These are phyloP conservation scores for Pocota personata DNA, from an alignment of 2,888 invertebrate species.

Conservation along the genomic window DNA sequence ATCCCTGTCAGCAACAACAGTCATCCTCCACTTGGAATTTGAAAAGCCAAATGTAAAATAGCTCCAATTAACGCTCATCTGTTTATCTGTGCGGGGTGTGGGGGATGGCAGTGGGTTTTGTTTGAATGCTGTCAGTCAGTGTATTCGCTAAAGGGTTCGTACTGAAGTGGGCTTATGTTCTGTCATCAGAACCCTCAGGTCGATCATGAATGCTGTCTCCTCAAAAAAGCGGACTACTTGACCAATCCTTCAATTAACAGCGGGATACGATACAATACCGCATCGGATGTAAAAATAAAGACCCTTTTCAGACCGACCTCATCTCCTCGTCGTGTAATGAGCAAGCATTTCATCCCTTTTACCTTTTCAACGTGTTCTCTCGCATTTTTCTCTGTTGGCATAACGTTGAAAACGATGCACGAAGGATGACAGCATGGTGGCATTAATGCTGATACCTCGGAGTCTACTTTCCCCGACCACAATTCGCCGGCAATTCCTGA, in stretches of 20 bases:
- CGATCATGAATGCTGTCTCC: conserved; percentile 17
- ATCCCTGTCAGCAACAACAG: conserved; percentile 15
- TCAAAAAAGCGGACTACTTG: conserved; percentile 35
- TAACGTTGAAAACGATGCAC: conserved; percentile 12
- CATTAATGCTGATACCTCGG: neutral
- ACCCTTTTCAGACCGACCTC: neutral
- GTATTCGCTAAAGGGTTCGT: neutral
- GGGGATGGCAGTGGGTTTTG: neutral
- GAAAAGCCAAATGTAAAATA: conserved; percentile 23
- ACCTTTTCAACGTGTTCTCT: conserved; percentile 21
- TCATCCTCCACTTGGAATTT: neutral
- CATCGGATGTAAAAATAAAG: conserved; percentile 6
- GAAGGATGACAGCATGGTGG: conserved; percentile 15
- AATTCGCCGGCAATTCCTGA: neutral
- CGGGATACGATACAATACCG: conserved; percentile 23
- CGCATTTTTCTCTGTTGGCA: conserved; percentile 1
- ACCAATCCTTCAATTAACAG: conserved; percentile 42
- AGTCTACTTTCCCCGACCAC: neutral
- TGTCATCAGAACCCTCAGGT: conserved; percentile 5
- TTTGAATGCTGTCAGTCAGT: neutral
- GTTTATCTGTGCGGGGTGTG: neutral
- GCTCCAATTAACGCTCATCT: conserved; percentile 43
- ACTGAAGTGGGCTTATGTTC: neutral
- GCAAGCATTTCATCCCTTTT: conserved; percentile 39
- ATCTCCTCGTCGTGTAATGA: conserved; percentile 17